These are phyloP conservation scores for Koerneria pararmatus DNA, from an alignment of 2,888 invertebrate genomes.

Conservation along the genomic window DNA sequence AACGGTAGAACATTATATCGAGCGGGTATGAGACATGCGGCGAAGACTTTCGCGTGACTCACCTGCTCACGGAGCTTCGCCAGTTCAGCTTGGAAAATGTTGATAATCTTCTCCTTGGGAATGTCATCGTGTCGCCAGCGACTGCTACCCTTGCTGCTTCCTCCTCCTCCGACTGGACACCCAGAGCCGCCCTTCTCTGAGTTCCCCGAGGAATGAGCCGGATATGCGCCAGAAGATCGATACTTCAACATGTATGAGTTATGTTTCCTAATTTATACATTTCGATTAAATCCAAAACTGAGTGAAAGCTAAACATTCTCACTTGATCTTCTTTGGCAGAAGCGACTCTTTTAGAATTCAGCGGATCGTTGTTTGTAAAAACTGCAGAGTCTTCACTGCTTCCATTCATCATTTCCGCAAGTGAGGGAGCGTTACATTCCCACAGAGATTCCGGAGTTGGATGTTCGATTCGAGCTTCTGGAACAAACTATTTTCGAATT, in stretches of 20 bases:
- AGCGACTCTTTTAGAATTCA: conserved; percentile 8
- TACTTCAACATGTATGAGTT: too few species aligned
- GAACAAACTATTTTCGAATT: too few species aligned
- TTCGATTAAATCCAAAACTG: too few species aligned
- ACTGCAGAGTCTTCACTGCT: conserved; percentile 10
- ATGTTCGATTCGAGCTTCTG: conserved; percentile 50
- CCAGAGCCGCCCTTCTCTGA: neutral
- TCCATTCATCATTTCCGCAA: neutral
- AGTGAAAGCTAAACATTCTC: neutral
- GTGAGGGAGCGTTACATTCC: conserved; percentile 30
- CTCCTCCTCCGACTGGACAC: conserved; percentile 2
- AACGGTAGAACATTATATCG: too few species aligned
- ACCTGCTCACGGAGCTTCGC: conserved; percentile 77
- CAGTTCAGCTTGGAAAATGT: conserved; percentile 90
- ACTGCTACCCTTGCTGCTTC: conserved; percentile 60
- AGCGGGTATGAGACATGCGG: neutral
- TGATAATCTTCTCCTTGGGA: conserved; percentile 88
- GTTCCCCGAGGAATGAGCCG: too few species aligned
- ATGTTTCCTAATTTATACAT: too few species aligned
- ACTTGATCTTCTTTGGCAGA: conserved; percentile 38
- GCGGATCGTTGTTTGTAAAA: too few species aligned
- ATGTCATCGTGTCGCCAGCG: conserved; percentile 87
- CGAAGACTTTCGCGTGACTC: neutral
- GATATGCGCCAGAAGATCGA: conserved; percentile 19
- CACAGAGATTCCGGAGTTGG: conserved; percentile 49